These are phyloP conservation scores for Nemotelus pantherinus DNA, from an alignment of 2,888 invertebrate genomes.

Conservation along the genomic window DNA sequence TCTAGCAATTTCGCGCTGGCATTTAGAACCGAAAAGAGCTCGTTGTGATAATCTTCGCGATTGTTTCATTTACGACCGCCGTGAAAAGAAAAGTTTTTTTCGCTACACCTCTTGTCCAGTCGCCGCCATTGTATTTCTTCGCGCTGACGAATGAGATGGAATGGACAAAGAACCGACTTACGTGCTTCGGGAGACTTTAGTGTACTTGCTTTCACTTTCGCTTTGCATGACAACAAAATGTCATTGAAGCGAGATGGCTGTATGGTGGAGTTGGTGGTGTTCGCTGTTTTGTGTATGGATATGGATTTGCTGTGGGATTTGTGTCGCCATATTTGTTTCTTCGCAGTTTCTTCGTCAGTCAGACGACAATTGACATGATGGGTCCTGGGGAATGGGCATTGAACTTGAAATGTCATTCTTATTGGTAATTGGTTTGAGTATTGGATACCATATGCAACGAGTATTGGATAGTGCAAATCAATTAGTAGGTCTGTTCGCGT, in stretches of 20 bases:
- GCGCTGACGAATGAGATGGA: conserved; percentile 33
- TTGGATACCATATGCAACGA: too few relatives aligned
- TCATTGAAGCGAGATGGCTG: conserved; percentile 42
- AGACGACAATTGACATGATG: not conserved
- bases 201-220: conserved; percentile 33
- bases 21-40: conserved; percentile 4
- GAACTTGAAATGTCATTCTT: conserved; percentile 22
- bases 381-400: conserved; percentile 25
- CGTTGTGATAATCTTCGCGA: conserved; percentile 12
- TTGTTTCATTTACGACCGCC: conserved; percentile 29
- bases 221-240: conserved; percentile 28
- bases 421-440: not conserved
- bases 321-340: conserved; percentile 17
- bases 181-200: not conserved
- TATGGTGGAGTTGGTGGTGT: not conserved
- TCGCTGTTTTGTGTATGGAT: not conserved
- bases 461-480: too few relatives aligned
- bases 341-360: not conserved
- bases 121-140: conserved; percentile 45
- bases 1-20: not conserved
- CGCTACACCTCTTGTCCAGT: conserved; percentile 39
- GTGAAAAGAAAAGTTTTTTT: conserved; percentile 18
- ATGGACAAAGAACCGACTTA: conserved; percentile 28
- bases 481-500: too few relatives aligned
- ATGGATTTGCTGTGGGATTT: not conserved